Evolutionary conservation across 2,113 vertebrate species (phyloP).

Genomic region (Otus sunia): DNA sequence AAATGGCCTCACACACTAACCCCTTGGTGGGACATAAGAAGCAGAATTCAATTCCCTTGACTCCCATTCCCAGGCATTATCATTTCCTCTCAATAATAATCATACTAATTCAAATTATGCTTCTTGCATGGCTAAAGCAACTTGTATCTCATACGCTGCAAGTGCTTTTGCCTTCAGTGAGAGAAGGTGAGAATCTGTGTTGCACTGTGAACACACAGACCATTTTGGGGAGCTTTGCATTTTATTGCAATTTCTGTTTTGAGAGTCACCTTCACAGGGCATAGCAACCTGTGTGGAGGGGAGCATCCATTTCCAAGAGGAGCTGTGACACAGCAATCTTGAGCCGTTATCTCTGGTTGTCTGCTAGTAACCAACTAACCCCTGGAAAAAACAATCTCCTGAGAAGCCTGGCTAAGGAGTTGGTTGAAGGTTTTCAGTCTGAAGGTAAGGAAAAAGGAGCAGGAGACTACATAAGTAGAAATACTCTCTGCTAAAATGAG

Average conservation of each 20-base stretch:
- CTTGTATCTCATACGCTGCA: neutral
- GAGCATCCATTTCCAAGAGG: neutral
- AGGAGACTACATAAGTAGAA: neutral
- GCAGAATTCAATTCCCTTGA: neutral
- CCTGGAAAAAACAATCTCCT: neutral
- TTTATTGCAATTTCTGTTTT: neutral
- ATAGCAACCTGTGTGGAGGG: neutral
- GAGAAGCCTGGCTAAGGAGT: neutral
- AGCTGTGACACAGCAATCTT: neutral
- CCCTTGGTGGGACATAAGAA: neutral
- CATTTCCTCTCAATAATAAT: neutral
- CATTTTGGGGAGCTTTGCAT: neutral
- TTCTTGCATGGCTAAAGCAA: neutral
- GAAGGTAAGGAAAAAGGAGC: neutral
- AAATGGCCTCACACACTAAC: neutral
- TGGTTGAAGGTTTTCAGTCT: neutral
- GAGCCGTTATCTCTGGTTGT: neutral
- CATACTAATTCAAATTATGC: neutral
- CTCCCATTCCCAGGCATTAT: neutral
- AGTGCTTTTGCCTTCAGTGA: neutral
- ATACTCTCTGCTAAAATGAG: neutral
- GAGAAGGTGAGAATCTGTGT: neutral
- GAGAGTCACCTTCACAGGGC: neutral
- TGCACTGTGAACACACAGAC: neutral
- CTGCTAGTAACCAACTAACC: neutral